These are phyloP conservation scores for Brassicogethes aeneus DNA, from an alignment of 2,888 invertebrate species.

Conservation along the genomic window DNA sequence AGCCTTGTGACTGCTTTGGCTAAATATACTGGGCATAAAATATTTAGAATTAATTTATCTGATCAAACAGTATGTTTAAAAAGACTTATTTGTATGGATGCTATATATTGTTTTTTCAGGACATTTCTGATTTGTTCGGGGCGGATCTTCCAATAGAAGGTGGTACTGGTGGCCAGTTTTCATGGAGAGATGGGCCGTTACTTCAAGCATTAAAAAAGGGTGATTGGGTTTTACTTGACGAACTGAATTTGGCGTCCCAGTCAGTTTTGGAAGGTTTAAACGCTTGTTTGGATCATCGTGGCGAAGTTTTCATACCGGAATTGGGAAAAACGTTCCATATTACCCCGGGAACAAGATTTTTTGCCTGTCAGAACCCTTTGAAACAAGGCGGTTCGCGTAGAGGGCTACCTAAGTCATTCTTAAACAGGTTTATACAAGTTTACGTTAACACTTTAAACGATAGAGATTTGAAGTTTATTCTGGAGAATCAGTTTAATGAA, in stretches of 20 bases:
- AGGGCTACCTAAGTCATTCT: conserved; percentile 91
- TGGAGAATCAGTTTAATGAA: conserved; percentile 53
- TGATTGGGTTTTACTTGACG: conserved; percentile 95
- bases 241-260: conserved; percentile 96
- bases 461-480: conserved; percentile 59
- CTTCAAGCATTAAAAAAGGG: conserved; percentile 85
- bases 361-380: conserved; percentile 96
- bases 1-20: conserved; percentile 88
- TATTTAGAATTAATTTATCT: conserved; percentile 92
- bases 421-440: conserved; percentile 94
- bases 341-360: conserved; percentile 65
- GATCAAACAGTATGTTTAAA: conserved; percentile 81
- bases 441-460: conserved; percentile 55
- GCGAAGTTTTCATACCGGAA: conserved; percentile 93
- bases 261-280: conserved; percentile 97
- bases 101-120: too few relatives aligned
- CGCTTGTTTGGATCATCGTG: conserved; percentile 95
- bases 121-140: conserved; percentile 95
- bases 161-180: conserved; percentile 75
- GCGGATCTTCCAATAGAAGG: conserved; percentile 94
- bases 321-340: conserved; percentile 71
- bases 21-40: conserved; percentile 68
- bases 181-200: conserved; percentile 95
- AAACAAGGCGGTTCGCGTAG: conserved; percentile 93
- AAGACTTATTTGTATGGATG: too few relatives aligned